Percentiles rank a stretch among this genome's conserved stretches.
These are phyloP conservation scores for Parotocinclus haroldoi DNA, from an alignment of 2,797 vertebrate species.

Conservation along the genomic window DNA sequence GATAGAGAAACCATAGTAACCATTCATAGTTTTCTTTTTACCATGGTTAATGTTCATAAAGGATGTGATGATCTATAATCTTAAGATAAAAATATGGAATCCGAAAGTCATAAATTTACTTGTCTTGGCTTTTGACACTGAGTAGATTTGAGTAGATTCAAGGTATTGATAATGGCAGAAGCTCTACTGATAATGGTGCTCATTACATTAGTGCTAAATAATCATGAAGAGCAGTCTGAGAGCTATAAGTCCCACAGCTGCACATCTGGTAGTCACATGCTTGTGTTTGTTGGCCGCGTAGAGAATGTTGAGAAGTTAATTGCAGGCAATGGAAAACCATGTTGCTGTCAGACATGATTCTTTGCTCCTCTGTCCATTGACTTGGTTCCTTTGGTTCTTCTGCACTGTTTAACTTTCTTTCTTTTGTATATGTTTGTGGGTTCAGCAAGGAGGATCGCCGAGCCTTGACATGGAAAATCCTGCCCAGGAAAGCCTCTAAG, in stretches of 20 bases:
- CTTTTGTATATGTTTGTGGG: slow-evolving; percentile 40
- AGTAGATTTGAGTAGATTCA: slow-evolving; percentile 6
- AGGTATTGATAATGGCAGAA: slow-evolving; percentile 5
- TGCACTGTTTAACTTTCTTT: slow-evolving; percentile 5
- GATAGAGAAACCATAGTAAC: no score
- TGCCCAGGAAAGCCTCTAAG: slow-evolving; percentile 97
- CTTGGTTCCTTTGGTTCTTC: neutral
- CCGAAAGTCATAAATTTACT: neutral
- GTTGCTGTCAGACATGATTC: slow-evolving; percentile 24
- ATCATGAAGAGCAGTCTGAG: slow-evolving; percentile 20
- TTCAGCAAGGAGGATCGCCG: slow-evolving; percentile 93
- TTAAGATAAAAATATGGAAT: neutral
- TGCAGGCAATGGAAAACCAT: slow-evolving; percentile 6
- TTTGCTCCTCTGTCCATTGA: slow-evolving; percentile 8
- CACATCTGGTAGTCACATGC: slow-evolving; percentile 46
- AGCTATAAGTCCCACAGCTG: slow-evolving; percentile 18
- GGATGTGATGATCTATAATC: neutral
- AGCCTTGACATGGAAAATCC: slow-evolving; percentile 89
- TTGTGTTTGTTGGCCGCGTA: slow-evolving; percentile 24
- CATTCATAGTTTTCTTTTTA: no score
- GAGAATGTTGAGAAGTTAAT: slow-evolving; percentile 17
- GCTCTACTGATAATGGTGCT: slow-evolving; percentile 19
- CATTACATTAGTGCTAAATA: slow-evolving; percentile 31
- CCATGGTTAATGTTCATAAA: no score
- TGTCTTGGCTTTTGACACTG: neutral